Base-by-base conservation (phyloP, 2,888 invertebrate species). In the Pachydiplax longipennis region DNA sequence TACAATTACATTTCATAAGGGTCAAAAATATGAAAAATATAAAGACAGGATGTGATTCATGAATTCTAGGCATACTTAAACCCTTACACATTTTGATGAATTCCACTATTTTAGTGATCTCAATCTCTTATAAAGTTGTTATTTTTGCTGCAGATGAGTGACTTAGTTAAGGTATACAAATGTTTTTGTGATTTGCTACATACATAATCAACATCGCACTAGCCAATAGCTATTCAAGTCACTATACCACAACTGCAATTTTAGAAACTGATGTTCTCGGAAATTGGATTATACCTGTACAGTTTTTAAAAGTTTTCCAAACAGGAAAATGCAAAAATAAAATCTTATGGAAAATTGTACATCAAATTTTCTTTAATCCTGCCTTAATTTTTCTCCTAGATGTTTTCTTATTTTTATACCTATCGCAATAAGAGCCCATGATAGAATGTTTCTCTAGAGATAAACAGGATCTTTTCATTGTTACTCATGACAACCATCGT, bases 271-370 rank as follows among this genome's bases (percentile, higher is more conserved):
- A 31, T 87, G 37, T 40, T 61, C 58, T 65, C 22, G 87, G 37
- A 35, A 87, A 87, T 10, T 87, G 58, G 61, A 61, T 61, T 31
- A 87, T 15, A n/a, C 35, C 61, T 65, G 87, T 65, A 87, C 87
- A 65, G 87, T 61, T 87, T 53, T 87, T 65, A 87, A 87, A 87
- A 87, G 58, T 87, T 58, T 61, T 87, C 87, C 87, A 37, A 61
- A 87, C 61, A 61, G 87, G 87, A 87, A 83, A 87, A 87, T 87
- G 87, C 87, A 87, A 87, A 87, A 87, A 87, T 87, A 87, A 87
- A 65, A 87, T 87, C 53, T 87, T 87, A 37, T 87, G 87, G 87
- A 31, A 87, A 61, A 87, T 87, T 87, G 87, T 87, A 87, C 61
- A 48, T 87, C 37, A 58, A 58, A 87, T 83, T 83, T 58, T 58